Conservation (phyloP, 30 jellyfish, hydroid and myxozoan genomes). For the Chironex yamaguchii region DNA sequence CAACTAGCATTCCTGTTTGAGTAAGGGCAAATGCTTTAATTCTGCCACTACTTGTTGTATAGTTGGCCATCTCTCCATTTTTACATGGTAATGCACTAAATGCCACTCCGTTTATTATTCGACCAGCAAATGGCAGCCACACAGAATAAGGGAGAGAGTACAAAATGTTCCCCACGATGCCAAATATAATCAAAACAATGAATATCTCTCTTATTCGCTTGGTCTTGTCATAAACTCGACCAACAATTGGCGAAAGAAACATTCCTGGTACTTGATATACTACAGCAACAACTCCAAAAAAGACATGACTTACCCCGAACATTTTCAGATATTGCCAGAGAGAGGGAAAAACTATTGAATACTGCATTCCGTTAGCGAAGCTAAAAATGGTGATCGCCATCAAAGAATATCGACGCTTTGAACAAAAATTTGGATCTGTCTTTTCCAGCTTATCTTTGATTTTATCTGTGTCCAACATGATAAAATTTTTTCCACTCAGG, state of each 20-base stretch:
- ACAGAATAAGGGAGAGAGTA: conserved; percentile 14
- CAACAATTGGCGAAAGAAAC: conserved; percentile 6
- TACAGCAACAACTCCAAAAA: conserved; percentile 3
- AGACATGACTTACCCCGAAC: not conserved
- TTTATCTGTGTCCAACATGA: too few species aligned
- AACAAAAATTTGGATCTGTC: too few species aligned
- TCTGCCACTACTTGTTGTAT: not conserved
- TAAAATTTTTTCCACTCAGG: too few species aligned
- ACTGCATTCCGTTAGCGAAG: too few species aligned
- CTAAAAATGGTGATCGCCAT: too few species aligned
- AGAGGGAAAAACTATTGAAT: conserved; percentile 19
- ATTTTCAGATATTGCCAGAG: conserved; percentile 11
- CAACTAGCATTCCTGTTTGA: not conserved
- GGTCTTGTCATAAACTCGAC: conserved; percentile 12
- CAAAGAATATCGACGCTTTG: too few species aligned
- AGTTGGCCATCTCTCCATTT: not conserved
- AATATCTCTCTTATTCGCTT: not conserved
- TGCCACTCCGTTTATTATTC: conserved; percentile 11
- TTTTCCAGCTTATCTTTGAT: too few species aligned
- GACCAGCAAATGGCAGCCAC: conserved; percentile 2
- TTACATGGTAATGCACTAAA: not conserved
- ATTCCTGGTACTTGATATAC: conserved; percentile 2
- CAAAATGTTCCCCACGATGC: conserved; percentile 8
- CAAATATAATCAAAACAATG: not conserved
- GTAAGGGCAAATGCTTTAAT: not conserved